phyloP scores from a whole-genome alignment of 2,888 invertebrate species.

The Antheraea yamamai region DNA sequence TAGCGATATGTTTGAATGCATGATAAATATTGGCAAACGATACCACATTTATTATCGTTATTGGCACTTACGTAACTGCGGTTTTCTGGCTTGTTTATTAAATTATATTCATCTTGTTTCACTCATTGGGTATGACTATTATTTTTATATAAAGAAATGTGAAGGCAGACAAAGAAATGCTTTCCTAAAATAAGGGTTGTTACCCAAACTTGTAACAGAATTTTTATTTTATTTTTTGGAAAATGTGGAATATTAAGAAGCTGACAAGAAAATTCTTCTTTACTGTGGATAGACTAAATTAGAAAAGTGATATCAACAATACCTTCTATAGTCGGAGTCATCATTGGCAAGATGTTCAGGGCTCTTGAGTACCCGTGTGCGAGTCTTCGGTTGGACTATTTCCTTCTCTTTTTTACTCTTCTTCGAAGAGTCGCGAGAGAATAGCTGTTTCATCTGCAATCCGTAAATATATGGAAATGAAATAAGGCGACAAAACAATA shows the following conservation, averaged over 20 bases:
- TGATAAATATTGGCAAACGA: background rate
- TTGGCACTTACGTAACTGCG: background rate
- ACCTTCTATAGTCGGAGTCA: slow-evolving; percentile 76
- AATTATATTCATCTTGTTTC: background rate
- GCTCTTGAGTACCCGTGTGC: slow-evolving; percentile 81
- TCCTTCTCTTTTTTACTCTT: slow-evolving; percentile 86
- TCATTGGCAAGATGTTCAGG: slow-evolving; percentile 78
- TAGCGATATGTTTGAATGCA: background rate
- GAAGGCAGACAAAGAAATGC: no score
- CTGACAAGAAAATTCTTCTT: background rate
- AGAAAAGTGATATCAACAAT: slow-evolving; percentile 10
- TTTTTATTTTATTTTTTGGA: no score
- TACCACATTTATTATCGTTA: background rate
- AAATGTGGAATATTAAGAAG: background rate
- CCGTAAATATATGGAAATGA: background rate
- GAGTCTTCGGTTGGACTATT: slow-evolving; percentile 74
- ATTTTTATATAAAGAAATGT: background rate
- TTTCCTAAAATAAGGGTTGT: no score
- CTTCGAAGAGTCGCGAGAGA: slow-evolving; percentile 86
- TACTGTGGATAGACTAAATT: background rate
- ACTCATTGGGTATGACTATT: background rate
- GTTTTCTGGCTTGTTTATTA: background rate
- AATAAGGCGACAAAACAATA: background rate
- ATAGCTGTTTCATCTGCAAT: slow-evolving; percentile 86
- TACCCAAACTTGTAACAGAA: no score